phyloP scores from a whole-genome alignment of 1,140 invertebrate genomes.

The Popillia japonica region DNA sequence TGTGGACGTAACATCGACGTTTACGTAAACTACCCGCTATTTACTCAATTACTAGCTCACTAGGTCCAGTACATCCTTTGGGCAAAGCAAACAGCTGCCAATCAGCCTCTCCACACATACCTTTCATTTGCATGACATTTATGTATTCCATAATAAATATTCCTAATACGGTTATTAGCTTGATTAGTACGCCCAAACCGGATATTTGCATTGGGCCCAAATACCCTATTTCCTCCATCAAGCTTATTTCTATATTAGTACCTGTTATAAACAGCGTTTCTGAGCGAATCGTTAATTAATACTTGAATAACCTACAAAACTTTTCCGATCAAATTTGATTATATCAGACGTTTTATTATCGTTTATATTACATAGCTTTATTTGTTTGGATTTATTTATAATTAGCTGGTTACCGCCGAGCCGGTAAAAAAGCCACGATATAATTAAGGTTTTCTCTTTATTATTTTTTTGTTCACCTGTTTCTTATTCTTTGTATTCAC shows the following conservation, averaged over 20 bases:
- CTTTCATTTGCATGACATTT: conserved; percentile 4
- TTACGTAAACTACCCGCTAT: background rate
- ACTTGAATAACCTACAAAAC: background rate
- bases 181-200: background rate
- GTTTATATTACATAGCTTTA: too few species aligned
- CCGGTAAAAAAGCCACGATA: too few species aligned
- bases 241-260: background rate
- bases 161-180: conserved; percentile 5
- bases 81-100: background rate
- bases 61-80: background rate
- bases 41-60: background rate
- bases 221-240: background rate
- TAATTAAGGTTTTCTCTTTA: too few species aligned
- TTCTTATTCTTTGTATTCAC: too few species aligned
- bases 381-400: too few species aligned
- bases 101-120: background rate
- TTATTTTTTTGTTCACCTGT: too few species aligned
- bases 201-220: background rate
- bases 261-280: background rate
- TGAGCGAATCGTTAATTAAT: background rate
- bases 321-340: too few species aligned
- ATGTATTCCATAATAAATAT: background rate
- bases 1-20: background rate
- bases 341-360: too few species aligned
- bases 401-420: too few species aligned